These are phyloP conservation scores for Drosophila athabasca DNA, from an alignment of 1,140 invertebrate genomes.

Conservation along the genomic window DNA sequence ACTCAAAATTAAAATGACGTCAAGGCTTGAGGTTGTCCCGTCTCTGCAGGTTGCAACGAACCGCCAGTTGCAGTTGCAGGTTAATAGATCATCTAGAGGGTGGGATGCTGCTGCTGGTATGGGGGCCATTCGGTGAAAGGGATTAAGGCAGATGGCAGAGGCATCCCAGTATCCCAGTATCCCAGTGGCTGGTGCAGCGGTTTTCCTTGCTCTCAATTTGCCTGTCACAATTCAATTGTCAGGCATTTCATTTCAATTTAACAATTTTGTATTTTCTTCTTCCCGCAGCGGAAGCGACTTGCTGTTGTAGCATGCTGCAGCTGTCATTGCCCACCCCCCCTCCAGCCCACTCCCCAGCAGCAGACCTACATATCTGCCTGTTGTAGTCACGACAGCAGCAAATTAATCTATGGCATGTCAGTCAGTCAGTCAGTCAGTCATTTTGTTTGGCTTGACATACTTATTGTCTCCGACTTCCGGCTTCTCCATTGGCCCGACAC, in stretches of 20 bases:
- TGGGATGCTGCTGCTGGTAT: background rate
- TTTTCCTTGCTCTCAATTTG: conserved; percentile 57
- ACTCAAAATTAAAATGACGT: conserved; percentile 71
- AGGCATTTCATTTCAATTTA: conserved; percentile 79
- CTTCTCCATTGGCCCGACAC: background rate
- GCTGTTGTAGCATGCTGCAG: conserved; percentile 22
- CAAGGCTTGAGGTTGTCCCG: conserved; percentile 16
- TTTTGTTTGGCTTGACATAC: conserved; percentile 33
- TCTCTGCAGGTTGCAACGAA: conserved; percentile 14
- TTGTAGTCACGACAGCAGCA: conserved; percentile 16
- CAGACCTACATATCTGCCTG: no score
- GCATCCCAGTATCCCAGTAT: background rate
- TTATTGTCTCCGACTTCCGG: conserved; percentile 28
- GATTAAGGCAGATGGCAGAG: background rate
- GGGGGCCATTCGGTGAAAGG: background rate
- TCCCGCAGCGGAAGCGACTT: conserved; percentile 34
- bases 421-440: conserved; percentile 7
- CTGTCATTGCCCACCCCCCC: background rate
- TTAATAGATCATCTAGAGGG: conserved; percentile 61
- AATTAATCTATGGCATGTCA: conserved; percentile 60
- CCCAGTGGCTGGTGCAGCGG: conserved; percentile 1
- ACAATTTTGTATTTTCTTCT: conserved; percentile 68
- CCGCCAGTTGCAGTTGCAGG: conserved; percentile 35
- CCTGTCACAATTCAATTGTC: conserved; percentile 73
- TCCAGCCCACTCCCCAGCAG: no score